A percentile compares a stretch with the other conserved stretches of the same genome.
Evolutionary conservation across 2,797 vertebrate genomes (phyloP).

Genomic region (Spondyliosoma cantharus): DNA sequence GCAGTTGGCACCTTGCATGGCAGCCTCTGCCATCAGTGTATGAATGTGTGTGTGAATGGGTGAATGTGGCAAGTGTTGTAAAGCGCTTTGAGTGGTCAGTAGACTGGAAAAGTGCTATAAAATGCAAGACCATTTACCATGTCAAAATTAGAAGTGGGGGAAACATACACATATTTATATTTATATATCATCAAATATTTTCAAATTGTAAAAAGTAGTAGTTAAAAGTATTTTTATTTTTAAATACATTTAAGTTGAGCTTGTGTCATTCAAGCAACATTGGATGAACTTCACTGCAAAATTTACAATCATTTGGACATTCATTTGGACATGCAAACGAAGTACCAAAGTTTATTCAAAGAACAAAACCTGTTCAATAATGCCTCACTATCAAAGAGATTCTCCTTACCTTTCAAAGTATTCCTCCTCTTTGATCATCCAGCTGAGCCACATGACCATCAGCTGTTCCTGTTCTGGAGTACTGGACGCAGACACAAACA

Average conservation of each 20-base stretch:
- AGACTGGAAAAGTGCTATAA: too few relatives aligned
- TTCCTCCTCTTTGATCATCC: constrained; percentile 99
- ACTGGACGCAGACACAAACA: constrained; percentile 76
- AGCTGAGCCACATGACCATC: constrained; percentile 99
- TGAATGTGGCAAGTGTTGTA: too few relatives aligned
- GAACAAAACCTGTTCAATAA: not conserved
- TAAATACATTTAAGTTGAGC: too few relatives aligned
- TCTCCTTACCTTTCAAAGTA: constrained; percentile 95
- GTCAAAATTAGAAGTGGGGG: not conserved
- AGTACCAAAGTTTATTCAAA: not conserved
- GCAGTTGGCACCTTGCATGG: too few relatives aligned
- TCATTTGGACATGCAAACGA: not conserved
- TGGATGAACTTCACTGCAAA: not conserved
- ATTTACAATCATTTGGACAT: not conserved
- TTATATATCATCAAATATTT: not conserved
- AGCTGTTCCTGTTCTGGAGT: constrained; percentile 98
- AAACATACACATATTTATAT: not conserved
- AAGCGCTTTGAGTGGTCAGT: too few relatives aligned
- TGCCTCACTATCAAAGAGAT: not conserved
- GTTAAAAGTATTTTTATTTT: too few relatives aligned
- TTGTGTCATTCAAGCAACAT: not conserved
- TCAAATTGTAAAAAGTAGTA: too few relatives aligned
- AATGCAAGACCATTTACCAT: too few relatives aligned
- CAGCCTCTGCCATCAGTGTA: too few relatives aligned
- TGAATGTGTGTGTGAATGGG: too few relatives aligned